A percentile compares a stretch with the other conserved stretches of the same genome.
phyloP scores from a whole-genome alignment of 2,797 vertebrate genomes.

The Picus viridis region DNA sequence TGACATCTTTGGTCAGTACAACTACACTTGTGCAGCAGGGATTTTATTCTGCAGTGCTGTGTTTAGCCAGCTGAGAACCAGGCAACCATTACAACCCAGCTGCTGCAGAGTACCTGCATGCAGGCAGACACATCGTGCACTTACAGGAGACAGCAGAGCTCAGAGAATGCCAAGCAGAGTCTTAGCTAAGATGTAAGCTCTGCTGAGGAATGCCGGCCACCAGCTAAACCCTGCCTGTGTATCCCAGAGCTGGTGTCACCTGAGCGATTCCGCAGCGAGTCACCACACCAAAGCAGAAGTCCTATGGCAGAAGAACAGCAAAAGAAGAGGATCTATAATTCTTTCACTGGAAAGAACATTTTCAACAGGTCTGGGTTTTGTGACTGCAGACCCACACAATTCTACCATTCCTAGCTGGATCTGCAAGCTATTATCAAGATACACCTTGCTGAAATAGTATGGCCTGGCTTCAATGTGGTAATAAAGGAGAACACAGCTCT shows the following conservation, averaged over 20 bases:
- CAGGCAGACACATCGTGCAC: not conserved
- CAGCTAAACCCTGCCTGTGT: not conserved
- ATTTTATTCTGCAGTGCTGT: not conserved
- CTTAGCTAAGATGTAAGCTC: not conserved
- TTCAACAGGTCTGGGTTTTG: not conserved
- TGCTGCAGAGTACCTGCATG: not conserved
- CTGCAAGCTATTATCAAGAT: not conserved
- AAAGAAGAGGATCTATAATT: rapidly evolving
- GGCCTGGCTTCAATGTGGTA: not conserved
- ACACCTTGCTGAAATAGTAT: not conserved
- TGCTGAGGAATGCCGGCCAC: not conserved
- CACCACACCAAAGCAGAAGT: not conserved
- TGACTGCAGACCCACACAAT: too few species aligned
- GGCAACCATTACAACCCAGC: constrained; percentile 41
- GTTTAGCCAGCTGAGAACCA: not conserved
- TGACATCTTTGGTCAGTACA: constrained; percentile 18
- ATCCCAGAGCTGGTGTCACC: not conserved
- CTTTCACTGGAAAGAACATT: not conserved
- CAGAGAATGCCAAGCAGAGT: not conserved
- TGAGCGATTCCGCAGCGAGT: not conserved
- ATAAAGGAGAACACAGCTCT: not conserved
- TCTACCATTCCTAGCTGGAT: not conserved
- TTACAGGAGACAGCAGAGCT: constrained; percentile 1
- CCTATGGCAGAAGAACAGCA: not conserved
- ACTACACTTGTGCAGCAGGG: not conserved